A percentile compares a stretch with the other conserved stretches of the same genome.
Conservation (phyloP, 2,888 invertebrate genomes). For the Scotopteryx bipunctaria region DNA sequence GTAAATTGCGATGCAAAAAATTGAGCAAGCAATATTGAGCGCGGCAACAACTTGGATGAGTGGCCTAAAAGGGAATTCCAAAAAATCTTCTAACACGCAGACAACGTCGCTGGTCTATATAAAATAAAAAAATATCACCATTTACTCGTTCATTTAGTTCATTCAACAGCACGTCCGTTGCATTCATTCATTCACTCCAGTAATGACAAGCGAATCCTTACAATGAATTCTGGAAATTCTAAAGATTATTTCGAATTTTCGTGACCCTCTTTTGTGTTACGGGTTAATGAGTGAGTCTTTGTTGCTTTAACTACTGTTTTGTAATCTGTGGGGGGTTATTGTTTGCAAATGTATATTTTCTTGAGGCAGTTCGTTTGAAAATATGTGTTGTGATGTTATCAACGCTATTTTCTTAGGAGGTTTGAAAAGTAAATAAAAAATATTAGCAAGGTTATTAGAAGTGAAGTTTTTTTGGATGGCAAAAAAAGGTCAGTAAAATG, state of each 20-base stretch:
- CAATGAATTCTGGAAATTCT: slow-evolving; percentile 37
- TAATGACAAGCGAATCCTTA: slow-evolving; percentile 31
- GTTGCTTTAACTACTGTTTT: slow-evolving; percentile 23
- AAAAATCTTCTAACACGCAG: too few relatives aligned
- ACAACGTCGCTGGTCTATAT: too few relatives aligned
- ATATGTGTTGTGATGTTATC: not conserved
- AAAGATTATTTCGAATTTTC: slow-evolving; percentile 36
- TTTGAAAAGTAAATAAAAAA: too few relatives aligned
- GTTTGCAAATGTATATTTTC: slow-evolving; percentile 38
- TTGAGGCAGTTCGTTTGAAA: not conserved
- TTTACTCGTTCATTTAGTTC: slow-evolving; percentile 6
- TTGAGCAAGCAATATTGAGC: too few relatives aligned
- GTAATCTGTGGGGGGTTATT: slow-evolving; percentile 20
- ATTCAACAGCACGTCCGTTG: slow-evolving; percentile 13
- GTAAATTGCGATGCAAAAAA: too few relatives aligned
- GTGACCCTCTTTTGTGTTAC: slow-evolving; percentile 31
- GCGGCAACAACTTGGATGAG: too few relatives aligned
- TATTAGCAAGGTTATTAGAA: too few relatives aligned
- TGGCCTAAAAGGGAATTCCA: too few relatives aligned
- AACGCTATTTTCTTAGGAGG: not conserved
- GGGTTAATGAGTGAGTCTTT: slow-evolving; percentile 29
- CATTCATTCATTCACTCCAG: slow-evolving; percentile 36
- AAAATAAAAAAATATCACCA: not conserved
- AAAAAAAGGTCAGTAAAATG: too few relatives aligned
- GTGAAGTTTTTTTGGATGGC: too few relatives aligned